These are phyloP conservation scores for Desmophyllum pertusum DNA, from an alignment of 92 coral and sea anemone genomes.

Conservation along the genomic window DNA sequence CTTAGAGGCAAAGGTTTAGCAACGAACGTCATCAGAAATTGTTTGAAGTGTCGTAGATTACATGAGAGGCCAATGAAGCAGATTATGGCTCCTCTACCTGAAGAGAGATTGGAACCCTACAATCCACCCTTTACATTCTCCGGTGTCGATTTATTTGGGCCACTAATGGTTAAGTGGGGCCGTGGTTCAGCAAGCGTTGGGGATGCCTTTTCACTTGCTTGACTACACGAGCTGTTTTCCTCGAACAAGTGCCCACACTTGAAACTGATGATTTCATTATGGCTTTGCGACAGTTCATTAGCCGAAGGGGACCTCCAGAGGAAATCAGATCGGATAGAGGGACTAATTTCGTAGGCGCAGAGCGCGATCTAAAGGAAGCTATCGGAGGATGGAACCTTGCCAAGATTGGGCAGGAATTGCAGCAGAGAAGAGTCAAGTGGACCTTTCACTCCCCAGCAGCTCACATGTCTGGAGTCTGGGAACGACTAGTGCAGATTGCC, in stretches of 20 bases:
- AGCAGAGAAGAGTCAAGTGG: slow-evolving; percentile 27
- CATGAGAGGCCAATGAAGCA: background rate
- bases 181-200: slow-evolving; percentile 16
- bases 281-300: slow-evolving; percentile 30
- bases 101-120: slow-evolving; percentile 6
- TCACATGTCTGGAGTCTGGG: slow-evolving; percentile 64
- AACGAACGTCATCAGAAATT: background rate
- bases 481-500: no score
- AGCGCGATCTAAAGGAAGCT: slow-evolving; percentile 12
- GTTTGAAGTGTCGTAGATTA: background rate
- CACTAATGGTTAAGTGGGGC: background rate
- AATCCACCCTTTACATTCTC: background rate
- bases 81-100: background rate
- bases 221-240: slow-evolving; percentile 42
- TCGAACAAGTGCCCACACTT: slow-evolving; percentile 44
- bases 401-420: slow-evolving; percentile 6
- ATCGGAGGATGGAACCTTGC: slow-evolving; percentile 11
- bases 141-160: slow-evolving; percentile 15
- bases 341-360: slow-evolving; percentile 37
- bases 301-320: slow-evolving; percentile 15
- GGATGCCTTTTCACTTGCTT: slow-evolving; percentile 47
- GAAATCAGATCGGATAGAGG: slow-evolving; percentile 42
- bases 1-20: background rate
- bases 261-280: slow-evolving; percentile 52
- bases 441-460: slow-evolving; percentile 40